Evolutionary conservation across 2,888 invertebrate species (phyloP).

Genomic region (Microchrysa polita): DNA sequence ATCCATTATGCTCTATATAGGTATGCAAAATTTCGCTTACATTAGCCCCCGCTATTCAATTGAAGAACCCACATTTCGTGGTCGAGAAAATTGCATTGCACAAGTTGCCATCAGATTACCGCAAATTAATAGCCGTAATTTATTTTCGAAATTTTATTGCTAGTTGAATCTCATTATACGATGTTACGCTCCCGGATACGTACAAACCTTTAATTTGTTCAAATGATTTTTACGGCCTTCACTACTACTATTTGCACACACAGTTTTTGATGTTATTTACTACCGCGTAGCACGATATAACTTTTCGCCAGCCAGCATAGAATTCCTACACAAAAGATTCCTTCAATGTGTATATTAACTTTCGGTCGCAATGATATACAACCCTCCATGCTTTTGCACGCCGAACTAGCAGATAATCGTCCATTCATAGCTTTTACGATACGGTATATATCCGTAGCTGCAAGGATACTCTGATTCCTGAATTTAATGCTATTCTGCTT

Average conservation of each 20-base stretch:
- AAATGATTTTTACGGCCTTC: conserved; percentile 48
- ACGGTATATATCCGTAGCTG: too few relatives aligned
- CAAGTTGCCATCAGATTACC: conserved; percentile 37
- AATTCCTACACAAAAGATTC: too few relatives aligned
- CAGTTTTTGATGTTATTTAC: conserved; percentile 41
- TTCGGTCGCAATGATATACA: not conserved
- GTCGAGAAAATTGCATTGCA: not conserved
- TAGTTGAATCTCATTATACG: conserved; percentile 45
- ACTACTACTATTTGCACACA: conserved; percentile 39
- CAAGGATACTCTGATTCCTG: conserved; percentile 32
- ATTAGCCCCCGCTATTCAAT: not conserved
- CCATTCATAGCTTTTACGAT: conserved; percentile 18
- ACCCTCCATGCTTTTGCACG: not conserved
- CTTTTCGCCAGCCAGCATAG: conserved; percentile 41
- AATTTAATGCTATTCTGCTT: not conserved
- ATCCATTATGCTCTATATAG: conserved; percentile 37
- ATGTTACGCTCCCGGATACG: too few relatives aligned
- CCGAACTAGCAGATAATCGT: conserved; percentile 35
- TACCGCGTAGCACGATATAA: conserved; percentile 44
- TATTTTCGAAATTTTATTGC: conserved; percentile 22
- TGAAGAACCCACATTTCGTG: not conserved
- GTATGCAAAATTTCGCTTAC: not conserved
- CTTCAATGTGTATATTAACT: conserved; percentile 39
- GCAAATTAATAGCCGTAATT: conserved; percentile 44
- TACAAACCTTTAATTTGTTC: conserved; percentile 45